Base-by-base conservation (phyloP, 1,140 invertebrate genomes). In the Ptiloglossa arizonensis region DNA sequence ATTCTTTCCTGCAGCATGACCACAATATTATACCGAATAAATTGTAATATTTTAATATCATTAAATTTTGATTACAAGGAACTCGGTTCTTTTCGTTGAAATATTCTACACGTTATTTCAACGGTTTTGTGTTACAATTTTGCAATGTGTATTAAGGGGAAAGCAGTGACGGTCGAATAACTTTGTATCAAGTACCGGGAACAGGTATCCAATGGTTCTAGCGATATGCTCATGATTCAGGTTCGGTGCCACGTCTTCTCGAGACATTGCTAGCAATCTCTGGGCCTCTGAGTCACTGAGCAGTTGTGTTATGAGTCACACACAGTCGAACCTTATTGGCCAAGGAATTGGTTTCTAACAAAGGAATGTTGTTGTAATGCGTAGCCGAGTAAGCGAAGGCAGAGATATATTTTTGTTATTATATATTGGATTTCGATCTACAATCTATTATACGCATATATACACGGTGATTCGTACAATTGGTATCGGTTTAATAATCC, bases 311-410 rank as follows among this genome's bases (percentile, higher is more conserved):
- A 86, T 89, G 87, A 89, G 73, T 89, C 88, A 89, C 67, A 82
- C 87, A 83, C 57, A 80, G 86, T 79, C 75, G 77, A 82, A 83
- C 84, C 70, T 86, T 89, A 77, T 81, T 82, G 79, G 63, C 64
- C 50, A 70, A 85, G 75, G 78, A 89, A 89, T 90, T 88, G 87
- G 86, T 90, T 90, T 86, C 89, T 80, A 88, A 90, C 88, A 90
- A 90, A 88, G 89, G 88, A 90, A 91, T 89, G 88, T 88, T 83
- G 83, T 86, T 82, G 83, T 74, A 76, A 79, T 78, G 76, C 82
- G 76, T 77, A 68, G 46, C 63, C 66, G n/a, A 60, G 50, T 68
- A 41, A 59, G 70, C 41, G 22, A 59, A 44, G 27, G 2, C 11
- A 29, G 56, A 54, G 24, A 60, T 62, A 59, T 48, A 38, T 32